A percentile compares a stretch with the other conserved stretches of the same genome.
Evolutionary conservation across 2,113 vertebrate species (phyloP).

Genomic region (Lonchura striata): DNA sequence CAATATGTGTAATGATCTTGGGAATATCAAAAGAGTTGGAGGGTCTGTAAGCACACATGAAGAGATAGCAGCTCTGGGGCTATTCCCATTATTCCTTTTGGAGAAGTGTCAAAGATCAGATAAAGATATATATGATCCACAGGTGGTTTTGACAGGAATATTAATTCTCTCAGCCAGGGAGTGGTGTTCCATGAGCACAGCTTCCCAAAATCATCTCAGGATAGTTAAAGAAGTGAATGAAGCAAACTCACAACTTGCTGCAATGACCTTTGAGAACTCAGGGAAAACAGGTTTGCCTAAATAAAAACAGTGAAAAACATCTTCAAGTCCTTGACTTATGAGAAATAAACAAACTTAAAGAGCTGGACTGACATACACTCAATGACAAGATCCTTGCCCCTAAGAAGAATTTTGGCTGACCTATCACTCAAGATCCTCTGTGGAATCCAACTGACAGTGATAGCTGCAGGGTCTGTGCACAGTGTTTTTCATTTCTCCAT

Average conservation of each 20-base stretch:
- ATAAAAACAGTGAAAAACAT: background rate
- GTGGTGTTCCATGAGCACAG: background rate
- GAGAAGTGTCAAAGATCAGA: background rate
- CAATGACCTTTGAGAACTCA: background rate
- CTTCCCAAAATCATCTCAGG: background rate
- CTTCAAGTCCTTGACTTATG: background rate
- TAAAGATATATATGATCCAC: background rate
- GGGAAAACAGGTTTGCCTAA: background rate
- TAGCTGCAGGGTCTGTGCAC: conserved; percentile 21
- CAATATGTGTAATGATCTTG: background rate
- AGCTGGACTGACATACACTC: background rate
- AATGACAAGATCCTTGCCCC: conserved; percentile 3
- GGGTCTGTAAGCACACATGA: background rate
- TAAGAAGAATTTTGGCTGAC: conserved; percentile 23
- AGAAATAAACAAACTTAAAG: background rate
- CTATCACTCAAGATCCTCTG: conserved; percentile 19
- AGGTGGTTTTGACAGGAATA: background rate
- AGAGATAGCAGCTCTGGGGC: background rate
- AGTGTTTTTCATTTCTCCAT: conserved; percentile 2
- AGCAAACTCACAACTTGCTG: background rate
- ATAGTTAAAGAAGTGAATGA: background rate
- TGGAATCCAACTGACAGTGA: conserved; percentile 28
- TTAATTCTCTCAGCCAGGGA: background rate
- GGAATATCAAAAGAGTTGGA: background rate
- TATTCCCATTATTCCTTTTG: background rate